phyloP scores from a whole-genome alignment of 2,888 invertebrate genomes.

The Neocrepidodera transversa region DNA sequence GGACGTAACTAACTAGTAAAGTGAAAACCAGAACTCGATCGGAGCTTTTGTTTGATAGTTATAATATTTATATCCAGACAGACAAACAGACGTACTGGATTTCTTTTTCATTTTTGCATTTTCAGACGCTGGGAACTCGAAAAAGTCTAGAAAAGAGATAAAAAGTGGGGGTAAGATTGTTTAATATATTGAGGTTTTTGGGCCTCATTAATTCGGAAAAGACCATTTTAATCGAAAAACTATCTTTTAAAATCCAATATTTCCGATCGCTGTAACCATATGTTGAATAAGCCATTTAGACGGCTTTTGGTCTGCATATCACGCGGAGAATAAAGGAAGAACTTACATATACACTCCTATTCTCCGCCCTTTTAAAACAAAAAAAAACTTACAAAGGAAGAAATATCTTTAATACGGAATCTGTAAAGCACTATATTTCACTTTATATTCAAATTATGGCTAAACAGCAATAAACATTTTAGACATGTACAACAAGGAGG shows the following conservation, averaged over 20 bases:
- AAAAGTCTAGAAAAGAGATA: no score
- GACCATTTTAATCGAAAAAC: no score
- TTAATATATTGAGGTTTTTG: no score
- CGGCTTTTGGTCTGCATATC: conserved; percentile 13
- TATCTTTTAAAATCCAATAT: conserved; percentile 5
- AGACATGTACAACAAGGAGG: conserved; percentile 48
- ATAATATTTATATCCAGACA: no score
- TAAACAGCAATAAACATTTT: conserved; percentile 52
- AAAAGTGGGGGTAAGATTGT: no score
- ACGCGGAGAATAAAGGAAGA: conserved; percentile 19
- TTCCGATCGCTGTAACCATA: not conserved
- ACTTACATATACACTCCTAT: conserved; percentile 8
- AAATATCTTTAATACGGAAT: conserved; percentile 37
- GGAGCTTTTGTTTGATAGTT: no score
- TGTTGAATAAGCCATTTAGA: not conserved
- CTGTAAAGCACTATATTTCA: conserved; percentile 41
- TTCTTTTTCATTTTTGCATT: no score
- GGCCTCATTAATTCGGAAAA: no score
- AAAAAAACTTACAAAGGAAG: conserved; percentile 8
- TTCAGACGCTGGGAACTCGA: no score
- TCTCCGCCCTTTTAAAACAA: not conserved
- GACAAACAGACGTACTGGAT: no score
- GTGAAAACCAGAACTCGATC: no score
- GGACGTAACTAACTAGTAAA: no score
- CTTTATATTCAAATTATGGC: conserved; percentile 49